Conservation (phyloP, 2,797 vertebrate species). For the Pangasius larnaudii region DNA sequence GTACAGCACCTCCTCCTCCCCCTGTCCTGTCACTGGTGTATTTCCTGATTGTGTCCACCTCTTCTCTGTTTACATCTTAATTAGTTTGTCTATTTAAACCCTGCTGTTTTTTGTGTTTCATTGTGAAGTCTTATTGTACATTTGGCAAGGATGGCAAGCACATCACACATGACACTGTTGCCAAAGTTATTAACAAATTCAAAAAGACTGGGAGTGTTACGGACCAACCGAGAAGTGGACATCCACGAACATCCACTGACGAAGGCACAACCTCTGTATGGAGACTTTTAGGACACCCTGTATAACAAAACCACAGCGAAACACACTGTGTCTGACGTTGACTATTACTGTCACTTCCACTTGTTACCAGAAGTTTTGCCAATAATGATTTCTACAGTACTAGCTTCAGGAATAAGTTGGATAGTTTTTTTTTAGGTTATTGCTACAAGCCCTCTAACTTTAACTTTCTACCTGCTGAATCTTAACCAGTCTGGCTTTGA, state of each 20-base stretch:
- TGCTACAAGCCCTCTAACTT: background rate
- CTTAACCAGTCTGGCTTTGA: background rate
- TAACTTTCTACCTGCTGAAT: background rate
- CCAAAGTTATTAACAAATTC: too few species aligned
- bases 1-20: background rate
- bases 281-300: too few species aligned
- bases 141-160: background rate
- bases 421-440: background rate
- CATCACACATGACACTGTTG: too few species aligned
- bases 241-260: too few species aligned
- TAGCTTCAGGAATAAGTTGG: background rate
- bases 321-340: background rate
- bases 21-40: background rate
- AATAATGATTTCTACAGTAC: background rate
- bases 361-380: background rate
- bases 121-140: background rate
- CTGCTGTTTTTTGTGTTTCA: background rate
- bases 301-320: background rate
- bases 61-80: background rate
- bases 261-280: too few species aligned
- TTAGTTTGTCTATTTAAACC: background rate
- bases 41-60: background rate
- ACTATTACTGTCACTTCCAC: background rate
- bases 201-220: too few species aligned
- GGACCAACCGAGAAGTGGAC: too few species aligned